Evolutionary conservation across 1,140 invertebrate species (phyloP).

Genomic region (Choristoneura fumiferana): DNA sequence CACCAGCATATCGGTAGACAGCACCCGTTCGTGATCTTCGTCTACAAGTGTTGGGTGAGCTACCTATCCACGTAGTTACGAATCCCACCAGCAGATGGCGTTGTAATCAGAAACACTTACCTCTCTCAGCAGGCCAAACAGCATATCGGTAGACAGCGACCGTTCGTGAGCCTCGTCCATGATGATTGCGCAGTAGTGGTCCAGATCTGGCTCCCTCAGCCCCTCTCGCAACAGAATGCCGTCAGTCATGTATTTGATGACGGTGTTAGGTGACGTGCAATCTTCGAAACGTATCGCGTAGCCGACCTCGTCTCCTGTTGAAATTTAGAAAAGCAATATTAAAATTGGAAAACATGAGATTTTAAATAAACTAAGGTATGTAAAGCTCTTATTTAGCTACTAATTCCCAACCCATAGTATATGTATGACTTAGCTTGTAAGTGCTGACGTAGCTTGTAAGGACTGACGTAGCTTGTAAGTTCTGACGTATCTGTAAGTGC

Average conservation of each 20-base stretch:
- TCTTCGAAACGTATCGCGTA: conserved; percentile 99
- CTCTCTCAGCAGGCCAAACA: conserved; percentile 97
- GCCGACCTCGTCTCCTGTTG: conserved; percentile 91
- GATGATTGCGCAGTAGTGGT: conserved; percentile 97
- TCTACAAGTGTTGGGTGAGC: no score
- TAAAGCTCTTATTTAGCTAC: no score
- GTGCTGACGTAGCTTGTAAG: no score
- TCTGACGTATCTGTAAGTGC: no score
- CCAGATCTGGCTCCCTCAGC: conserved; percentile 95
- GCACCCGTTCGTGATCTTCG: conserved; percentile 98
- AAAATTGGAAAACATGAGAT: no score
- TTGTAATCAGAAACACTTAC: conserved; percentile 78
- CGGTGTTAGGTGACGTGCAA: conserved; percentile 96
- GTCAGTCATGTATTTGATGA: conserved; percentile 99
- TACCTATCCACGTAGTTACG: background rate
- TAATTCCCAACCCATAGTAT: no score
- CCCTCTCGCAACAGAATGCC: conserved; percentile 98
- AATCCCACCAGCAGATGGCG: background rate
- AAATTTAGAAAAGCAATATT: no score
- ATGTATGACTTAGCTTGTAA: no score
- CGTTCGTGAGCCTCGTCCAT: conserved; percentile 99
- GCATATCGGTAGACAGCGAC: conserved; percentile 97
- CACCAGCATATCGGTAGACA: conserved; percentile 99
- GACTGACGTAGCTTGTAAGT: no score
- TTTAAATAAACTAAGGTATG: no score